Evolutionary conservation across 2,113 vertebrate species (phyloP).

Genomic region (Nymphicus hollandicus): DNA sequence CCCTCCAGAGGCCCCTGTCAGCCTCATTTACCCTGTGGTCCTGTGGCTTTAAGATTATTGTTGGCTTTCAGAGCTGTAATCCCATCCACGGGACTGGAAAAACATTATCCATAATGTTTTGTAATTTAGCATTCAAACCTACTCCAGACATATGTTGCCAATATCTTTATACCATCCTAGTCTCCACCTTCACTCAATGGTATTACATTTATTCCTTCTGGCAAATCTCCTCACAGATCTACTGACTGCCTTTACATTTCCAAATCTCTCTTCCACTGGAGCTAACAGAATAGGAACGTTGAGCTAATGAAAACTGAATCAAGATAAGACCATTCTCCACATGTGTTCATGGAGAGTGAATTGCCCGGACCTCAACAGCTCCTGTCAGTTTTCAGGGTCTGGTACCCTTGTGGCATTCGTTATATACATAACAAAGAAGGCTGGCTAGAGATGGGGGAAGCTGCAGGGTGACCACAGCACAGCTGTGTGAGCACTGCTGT

Average conservation of each 20-base stretch:
- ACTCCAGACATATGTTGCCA: background rate
- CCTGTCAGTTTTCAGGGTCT: background rate
- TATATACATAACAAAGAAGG: background rate
- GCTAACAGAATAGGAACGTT: background rate
- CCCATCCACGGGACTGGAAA: background rate
- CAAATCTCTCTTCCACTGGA: background rate
- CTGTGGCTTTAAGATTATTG: background rate
- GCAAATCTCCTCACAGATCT: background rate
- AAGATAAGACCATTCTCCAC: background rate
- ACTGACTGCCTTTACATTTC: background rate
- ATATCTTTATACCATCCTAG: background rate
- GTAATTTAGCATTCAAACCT: background rate
- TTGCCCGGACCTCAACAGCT: background rate
- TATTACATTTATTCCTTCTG: background rate
- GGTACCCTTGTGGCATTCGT: rapidly evolving
- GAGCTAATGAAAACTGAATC: background rate
- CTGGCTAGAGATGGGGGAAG: background rate
- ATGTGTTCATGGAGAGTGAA: background rate
- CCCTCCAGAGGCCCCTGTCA: background rate
- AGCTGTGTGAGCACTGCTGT: rapidly evolving
- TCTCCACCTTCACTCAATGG: background rate
- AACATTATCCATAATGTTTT: background rate
- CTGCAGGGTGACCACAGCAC: background rate
- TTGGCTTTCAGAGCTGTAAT: background rate
- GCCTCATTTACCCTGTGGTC: background rate